phyloP scores from a whole-genome alignment of 1,140 invertebrate species.

The Apis dorsata region DNA sequence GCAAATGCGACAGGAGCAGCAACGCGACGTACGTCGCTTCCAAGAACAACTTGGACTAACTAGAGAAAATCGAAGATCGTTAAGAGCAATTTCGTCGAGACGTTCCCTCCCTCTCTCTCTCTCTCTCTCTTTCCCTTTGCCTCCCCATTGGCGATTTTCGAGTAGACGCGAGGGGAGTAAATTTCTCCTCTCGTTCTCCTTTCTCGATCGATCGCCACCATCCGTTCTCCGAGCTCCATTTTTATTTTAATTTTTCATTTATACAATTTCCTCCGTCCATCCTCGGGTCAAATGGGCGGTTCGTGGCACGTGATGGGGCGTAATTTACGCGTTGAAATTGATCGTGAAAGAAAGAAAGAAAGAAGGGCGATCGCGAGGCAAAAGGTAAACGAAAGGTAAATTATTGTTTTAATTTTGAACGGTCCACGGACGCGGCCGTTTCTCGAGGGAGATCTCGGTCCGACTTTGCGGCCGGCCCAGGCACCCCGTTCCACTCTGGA shows the following conservation, averaged over 20 bases:
- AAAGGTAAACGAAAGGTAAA: constrained; percentile 68
- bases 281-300: neutral
- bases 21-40: constrained; percentile 57
- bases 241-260: too few relatives aligned
- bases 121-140: neutral
- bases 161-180: neutral
- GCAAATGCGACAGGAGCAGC: constrained; percentile 66
- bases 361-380: constrained; percentile 10
- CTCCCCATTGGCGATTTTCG: constrained; percentile 38
- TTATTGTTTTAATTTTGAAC: constrained; percentile 77
- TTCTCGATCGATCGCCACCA: neutral
- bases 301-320: neutral
- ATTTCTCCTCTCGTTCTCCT: neutral
- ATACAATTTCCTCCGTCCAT: neutral
- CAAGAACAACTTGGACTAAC: constrained; percentile 72
- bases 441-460: constrained; percentile 32
- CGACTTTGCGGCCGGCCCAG: neutral
- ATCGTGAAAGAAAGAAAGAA: neutral
- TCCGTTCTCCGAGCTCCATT: neutral
- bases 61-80: constrained; percentile 75
- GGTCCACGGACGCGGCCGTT: constrained; percentile 26
- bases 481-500: constrained; percentile 7
- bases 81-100: constrained; percentile 73
- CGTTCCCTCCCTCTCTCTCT: constrained; percentile 49
- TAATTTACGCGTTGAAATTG: neutral